A percentile compares a stretch with the other conserved stretches of the same genome.
phyloP scores from a whole-genome alignment of 2,113 vertebrate genomes.

The Otis tarda region DNA sequence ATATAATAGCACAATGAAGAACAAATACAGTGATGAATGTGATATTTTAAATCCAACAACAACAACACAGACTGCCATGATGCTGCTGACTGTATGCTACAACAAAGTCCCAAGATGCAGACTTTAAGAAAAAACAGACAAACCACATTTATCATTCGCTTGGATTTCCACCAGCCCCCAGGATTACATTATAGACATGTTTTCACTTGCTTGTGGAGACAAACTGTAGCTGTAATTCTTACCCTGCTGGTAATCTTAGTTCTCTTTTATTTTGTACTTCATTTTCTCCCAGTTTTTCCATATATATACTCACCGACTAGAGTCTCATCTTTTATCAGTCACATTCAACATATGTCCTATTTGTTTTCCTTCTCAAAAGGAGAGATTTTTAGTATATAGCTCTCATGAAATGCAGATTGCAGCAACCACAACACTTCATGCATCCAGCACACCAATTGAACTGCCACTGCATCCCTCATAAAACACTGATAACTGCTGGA shows the following conservation, averaged over 20 bases:
- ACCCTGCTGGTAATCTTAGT: background rate
- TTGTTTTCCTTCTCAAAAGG: background rate
- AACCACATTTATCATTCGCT: constrained; percentile 24
- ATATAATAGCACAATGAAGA: background rate
- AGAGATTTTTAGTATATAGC: background rate
- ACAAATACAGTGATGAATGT: background rate
- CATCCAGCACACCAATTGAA: background rate
- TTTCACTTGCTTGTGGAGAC: background rate
- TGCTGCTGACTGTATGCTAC: constrained; percentile 32
- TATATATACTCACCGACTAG: background rate
- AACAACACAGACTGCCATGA: constrained; percentile 11
- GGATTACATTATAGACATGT: background rate
- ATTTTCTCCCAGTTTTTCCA: background rate
- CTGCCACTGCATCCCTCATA: background rate
- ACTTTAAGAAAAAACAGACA: constrained; percentile 38
- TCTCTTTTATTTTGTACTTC: background rate
- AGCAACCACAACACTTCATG: background rate
- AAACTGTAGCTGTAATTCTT: background rate
- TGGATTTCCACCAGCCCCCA: constrained; percentile 1
- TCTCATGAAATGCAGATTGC: background rate
- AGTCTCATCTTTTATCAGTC: background rate
- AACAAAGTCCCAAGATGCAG: constrained; percentile 28
- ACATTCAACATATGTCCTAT: background rate
- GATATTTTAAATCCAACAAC: constrained; percentile 30
- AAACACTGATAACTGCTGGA: background rate